Percentiles rank a stretch among this genome's conserved stretches.
Evolutionary conservation across 2,113 vertebrate species (phyloP).

Genomic region (Eolophus roseicapilla): DNA sequence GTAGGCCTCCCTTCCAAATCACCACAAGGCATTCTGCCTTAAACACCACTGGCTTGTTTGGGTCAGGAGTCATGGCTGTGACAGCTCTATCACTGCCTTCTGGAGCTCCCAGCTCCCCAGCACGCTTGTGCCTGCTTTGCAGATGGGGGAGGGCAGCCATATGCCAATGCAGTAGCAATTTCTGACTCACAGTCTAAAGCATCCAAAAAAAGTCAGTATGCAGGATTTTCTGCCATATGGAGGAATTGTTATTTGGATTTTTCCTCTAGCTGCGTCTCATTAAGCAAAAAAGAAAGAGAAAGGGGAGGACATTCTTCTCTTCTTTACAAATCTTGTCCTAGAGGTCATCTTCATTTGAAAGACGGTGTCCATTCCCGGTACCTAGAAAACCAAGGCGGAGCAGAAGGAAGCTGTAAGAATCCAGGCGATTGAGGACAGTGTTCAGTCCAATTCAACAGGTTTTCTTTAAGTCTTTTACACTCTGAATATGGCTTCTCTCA

Average conservation of each 20-base stretch:
- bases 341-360: background rate
- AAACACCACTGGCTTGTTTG: background rate
- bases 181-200: background rate
- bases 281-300: conserved; percentile 1
- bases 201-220: background rate
- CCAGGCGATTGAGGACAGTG: background rate
- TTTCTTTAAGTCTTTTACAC: background rate
- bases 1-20: background rate
- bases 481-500: background rate
- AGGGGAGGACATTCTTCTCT: background rate
- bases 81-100: background rate
- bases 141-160: background rate
- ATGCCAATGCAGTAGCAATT: background rate
- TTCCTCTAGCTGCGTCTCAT: conserved; percentile 8
- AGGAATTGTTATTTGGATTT: background rate
- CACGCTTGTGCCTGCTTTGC: background rate
- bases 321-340: background rate
- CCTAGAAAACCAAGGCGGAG: background rate
- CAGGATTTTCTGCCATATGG: conserved; percentile 27
- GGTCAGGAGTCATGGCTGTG: background rate
- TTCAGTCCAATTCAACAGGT: background rate
- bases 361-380: background rate
- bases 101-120: background rate
- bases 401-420: background rate
- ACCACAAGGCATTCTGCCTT: background rate